Evolutionary conservation across 2,888 invertebrate species (phyloP).

Genomic region (Meganola albula): DNA sequence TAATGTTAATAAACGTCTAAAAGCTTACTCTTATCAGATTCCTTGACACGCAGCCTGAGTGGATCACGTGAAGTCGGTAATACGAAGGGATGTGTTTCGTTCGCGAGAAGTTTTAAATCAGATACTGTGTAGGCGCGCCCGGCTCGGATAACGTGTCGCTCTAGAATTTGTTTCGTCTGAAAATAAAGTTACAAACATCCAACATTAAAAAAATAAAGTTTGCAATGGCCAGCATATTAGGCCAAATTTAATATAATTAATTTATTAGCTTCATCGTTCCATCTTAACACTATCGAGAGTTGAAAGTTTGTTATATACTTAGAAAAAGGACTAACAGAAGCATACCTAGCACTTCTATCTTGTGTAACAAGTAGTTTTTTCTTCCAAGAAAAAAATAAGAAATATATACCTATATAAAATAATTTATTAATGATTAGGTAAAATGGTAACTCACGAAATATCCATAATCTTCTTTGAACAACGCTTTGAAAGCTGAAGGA

Average conservation of each 20-base stretch:
- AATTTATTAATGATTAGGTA: too few species aligned
- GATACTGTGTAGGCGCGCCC: constrained; percentile 89
- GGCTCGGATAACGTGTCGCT: constrained; percentile 91
- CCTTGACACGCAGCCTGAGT: constrained; percentile 84
- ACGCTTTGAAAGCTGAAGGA: constrained; percentile 89
- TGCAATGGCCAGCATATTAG: too few species aligned
- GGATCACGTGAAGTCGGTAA: constrained; percentile 85
- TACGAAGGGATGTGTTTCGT: constrained; percentile 80
- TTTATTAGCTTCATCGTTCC: too few species aligned
- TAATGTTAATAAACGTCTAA: constrained; percentile 33
- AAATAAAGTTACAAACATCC: constrained; percentile 39
- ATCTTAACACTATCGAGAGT: too few species aligned
- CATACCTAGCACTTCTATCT: too few species aligned
- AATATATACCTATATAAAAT: background rate
- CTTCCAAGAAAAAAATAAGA: too few species aligned
- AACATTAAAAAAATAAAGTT: too few species aligned
- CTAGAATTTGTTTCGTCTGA: constrained; percentile 88
- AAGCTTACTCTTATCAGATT: constrained; percentile 81
- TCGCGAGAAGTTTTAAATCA: constrained; percentile 83
- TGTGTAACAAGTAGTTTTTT: too few species aligned
- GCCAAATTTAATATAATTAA: too few species aligned
- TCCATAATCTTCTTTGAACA: constrained; percentile 87
- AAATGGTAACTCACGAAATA: constrained; percentile 81
- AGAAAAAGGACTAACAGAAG: too few species aligned
- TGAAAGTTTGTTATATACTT: too few species aligned